phyloP scores from a whole-genome alignment of 2,888 invertebrate species.

The Parnassius mnemosyne region DNA sequence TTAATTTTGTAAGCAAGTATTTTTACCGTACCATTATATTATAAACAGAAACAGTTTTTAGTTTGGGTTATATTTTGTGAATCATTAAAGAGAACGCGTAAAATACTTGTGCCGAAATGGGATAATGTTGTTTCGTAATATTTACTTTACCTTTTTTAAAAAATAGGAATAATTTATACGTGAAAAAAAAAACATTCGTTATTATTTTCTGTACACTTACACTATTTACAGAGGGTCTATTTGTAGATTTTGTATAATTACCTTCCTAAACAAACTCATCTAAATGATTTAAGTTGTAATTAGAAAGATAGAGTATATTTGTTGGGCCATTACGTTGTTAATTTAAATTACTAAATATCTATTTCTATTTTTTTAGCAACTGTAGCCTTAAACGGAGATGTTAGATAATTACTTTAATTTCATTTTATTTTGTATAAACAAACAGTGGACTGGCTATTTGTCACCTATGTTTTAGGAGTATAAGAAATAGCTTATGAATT shows the following conservation, averaged over 20 bases:
- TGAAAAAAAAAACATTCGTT: constrained; percentile 4
- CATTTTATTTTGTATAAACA: too few relatives aligned
- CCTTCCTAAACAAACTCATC: constrained; percentile 23
- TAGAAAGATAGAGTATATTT: constrained; percentile 19
- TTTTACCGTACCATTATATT: too few relatives aligned
- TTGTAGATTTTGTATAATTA: constrained; percentile 22
- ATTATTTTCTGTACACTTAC: constrained; percentile 10
- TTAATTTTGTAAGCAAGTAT: too few relatives aligned
- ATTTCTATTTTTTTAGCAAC: too few relatives aligned
- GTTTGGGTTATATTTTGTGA: background rate
- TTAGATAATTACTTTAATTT: too few relatives aligned
- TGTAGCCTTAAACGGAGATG: too few relatives aligned
- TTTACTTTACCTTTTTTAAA: background rate
- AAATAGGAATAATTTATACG: constrained; percentile 1
- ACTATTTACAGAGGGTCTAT: constrained; percentile 17
- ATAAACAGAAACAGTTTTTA: background rate
- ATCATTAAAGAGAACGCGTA: too few relatives aligned
- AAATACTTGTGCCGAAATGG: background rate
- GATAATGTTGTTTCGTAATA: background rate
- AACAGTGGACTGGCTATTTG: too few relatives aligned
- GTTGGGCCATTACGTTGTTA: constrained; percentile 11
- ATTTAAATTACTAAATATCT: background rate
- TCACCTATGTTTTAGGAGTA: too few relatives aligned
- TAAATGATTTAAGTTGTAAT: constrained; percentile 20
- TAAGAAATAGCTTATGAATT: too few relatives aligned